Evolutionary conservation across 2,113 vertebrate species (phyloP).

Genomic region (Leiothrix lutea): DNA sequence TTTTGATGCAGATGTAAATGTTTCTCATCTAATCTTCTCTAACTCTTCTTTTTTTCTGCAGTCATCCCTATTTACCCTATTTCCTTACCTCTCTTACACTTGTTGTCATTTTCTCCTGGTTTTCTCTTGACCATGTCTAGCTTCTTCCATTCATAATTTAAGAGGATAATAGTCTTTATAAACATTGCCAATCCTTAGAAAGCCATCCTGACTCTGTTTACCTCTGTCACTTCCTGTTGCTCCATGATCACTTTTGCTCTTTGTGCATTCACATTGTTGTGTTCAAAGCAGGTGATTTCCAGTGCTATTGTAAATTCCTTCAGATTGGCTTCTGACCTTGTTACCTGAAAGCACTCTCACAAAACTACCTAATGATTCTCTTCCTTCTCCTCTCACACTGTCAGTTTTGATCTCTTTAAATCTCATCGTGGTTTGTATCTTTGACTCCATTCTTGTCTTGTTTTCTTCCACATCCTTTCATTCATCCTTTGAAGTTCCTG

Average conservation of each 20-base stretch:
- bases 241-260: neutral
- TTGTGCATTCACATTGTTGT: neutral
- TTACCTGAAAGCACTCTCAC: neutral
- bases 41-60: neutral
- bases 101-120: neutral
- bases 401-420: neutral
- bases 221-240: neutral
- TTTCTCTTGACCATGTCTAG: neutral
- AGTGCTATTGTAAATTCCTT: neutral
- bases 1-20: neutral
- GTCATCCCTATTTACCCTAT: neutral
- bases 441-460: neutral
- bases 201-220: neutral
- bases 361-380: neutral
- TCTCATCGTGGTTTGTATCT: neutral
- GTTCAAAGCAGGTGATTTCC: neutral
- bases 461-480: neutral
- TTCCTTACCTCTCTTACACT: neutral
- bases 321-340: neutral
- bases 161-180: neutral
- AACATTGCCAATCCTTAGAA: neutral
- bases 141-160: neutral
- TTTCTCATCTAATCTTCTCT: neutral
- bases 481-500: neutral
- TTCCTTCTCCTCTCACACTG: neutral